These are phyloP conservation scores for Phyto melanocephala DNA, from an alignment of 2,888 invertebrate genomes.

Conservation along the genomic window DNA sequence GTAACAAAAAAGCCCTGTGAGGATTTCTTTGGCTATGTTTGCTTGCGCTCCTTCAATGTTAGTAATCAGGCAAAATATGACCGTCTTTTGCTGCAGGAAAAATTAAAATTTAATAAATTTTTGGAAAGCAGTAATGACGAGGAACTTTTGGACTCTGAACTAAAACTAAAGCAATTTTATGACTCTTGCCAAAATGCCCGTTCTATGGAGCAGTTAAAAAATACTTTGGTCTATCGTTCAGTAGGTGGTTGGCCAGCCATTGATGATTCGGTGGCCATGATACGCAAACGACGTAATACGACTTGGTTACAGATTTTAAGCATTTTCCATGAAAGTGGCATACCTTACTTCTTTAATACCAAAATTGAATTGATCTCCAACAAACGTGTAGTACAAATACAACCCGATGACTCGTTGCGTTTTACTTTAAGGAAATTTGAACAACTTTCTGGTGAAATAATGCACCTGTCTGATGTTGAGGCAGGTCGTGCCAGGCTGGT, in stretches of 20 bases:
- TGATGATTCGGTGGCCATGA: slow-evolving; percentile 66
- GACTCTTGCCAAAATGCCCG: slow-evolving; percentile 73
- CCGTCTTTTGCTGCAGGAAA: slow-evolving; percentile 68
- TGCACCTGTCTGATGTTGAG: slow-evolving; percentile 71
- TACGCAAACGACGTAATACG: slow-evolving; percentile 68
- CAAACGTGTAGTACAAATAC: slow-evolving; percentile 70
- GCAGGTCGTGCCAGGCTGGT: slow-evolving; percentile 72
- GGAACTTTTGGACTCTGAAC: slow-evolving; percentile 72
- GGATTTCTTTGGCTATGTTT: slow-evolving; percentile 75
- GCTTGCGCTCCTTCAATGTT: slow-evolving; percentile 68
- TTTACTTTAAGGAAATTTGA: slow-evolving; percentile 74
- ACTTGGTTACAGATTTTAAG: slow-evolving; percentile 73
- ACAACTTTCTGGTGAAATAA: slow-evolving; percentile 72
- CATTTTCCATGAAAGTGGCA: slow-evolving; percentile 75
- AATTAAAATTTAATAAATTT: slow-evolving; percentile 72
- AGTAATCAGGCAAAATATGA: slow-evolving; percentile 66
- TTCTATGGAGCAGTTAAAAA: slow-evolving; percentile 69
- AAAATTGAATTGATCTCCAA: slow-evolving; percentile 74
- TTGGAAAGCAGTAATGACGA: slow-evolving; percentile 68
- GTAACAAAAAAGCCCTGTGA: slow-evolving; percentile 70
- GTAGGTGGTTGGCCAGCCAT: slow-evolving; percentile 77
- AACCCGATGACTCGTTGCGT: slow-evolving; percentile 69
- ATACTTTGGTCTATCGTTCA: slow-evolving; percentile 71
- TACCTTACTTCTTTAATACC: slow-evolving; percentile 73
- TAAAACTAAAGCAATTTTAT: slow-evolving; percentile 74